phyloP scores from a whole-genome alignment of 2,797 vertebrate genomes.

The Etheostoma perlongum region DNA sequence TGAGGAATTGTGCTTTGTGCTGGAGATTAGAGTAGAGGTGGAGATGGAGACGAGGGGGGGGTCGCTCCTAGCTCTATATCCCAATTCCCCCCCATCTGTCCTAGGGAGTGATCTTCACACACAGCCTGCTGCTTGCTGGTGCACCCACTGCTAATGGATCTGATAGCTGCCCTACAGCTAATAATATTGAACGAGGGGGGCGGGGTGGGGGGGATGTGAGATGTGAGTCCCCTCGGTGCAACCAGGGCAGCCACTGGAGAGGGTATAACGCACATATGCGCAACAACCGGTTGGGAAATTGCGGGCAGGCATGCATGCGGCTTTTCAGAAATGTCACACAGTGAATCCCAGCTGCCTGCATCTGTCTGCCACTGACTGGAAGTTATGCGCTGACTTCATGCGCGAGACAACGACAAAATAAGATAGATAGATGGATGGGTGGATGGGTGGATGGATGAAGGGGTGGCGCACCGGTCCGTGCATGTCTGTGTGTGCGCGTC shows the following conservation, averaged over 20 bases:
- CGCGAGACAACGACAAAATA: background rate
- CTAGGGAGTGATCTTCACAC: slow-evolving; percentile 67
- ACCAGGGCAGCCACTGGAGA: slow-evolving; percentile 34
- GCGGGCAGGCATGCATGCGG: slow-evolving; percentile 26
- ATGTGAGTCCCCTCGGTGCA: slow-evolving; percentile 18
- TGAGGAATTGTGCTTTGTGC: slow-evolving; percentile 24
- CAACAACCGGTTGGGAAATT: slow-evolving; percentile 64
- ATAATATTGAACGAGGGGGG: slow-evolving; percentile 36
- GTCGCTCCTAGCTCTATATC: slow-evolving; percentile 45
- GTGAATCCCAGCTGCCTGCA: slow-evolving; percentile 36
- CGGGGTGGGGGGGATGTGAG: background rate
- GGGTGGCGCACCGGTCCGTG: slow-evolving; percentile 43
- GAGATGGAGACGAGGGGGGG: background rate
- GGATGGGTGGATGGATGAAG: background rate
- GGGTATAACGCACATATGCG: slow-evolving; percentile 64
- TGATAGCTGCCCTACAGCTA: slow-evolving; percentile 63
- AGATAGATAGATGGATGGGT: background rate
- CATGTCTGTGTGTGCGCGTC: slow-evolving; percentile 24
- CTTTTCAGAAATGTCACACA: slow-evolving; percentile 53
- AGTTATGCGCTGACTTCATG: slow-evolving; percentile 58
- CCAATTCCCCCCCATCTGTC: slow-evolving; percentile 62
- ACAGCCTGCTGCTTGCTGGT: slow-evolving; percentile 48
- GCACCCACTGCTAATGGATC: slow-evolving; percentile 64
- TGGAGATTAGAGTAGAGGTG: background rate
- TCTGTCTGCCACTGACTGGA: slow-evolving; percentile 30